A percentile compares a stretch with the other conserved stretches of the same genome.
Evolutionary conservation across 1,140 invertebrate species (phyloP).

Genomic region (Apis laboriosa): DNA sequence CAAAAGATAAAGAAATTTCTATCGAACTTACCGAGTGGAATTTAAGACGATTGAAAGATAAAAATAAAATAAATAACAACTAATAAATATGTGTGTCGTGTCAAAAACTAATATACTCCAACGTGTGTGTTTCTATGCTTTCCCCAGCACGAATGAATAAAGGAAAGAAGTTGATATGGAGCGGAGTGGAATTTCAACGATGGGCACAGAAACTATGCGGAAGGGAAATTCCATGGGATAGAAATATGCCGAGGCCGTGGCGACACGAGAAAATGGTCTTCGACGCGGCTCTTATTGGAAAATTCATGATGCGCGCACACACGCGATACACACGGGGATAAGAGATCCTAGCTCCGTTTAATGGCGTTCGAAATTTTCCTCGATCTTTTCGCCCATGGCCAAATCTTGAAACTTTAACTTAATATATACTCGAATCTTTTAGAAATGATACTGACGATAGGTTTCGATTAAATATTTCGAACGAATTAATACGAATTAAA

Average conservation of each 20-base stretch:
- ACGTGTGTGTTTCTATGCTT: too few relatives aligned
- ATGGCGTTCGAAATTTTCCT: not conserved
- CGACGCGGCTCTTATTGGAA: constrained; percentile 59
- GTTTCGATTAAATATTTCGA: too few relatives aligned
- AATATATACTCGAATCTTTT: not conserved
- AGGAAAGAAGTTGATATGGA: constrained; percentile 55
- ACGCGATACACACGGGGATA: not conserved
- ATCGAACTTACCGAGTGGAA: too few relatives aligned
- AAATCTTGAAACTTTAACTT: too few relatives aligned
- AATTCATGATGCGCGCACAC: constrained; percentile 50
- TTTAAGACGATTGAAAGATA: too few relatives aligned
- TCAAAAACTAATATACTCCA: too few relatives aligned
- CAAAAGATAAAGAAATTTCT: too few relatives aligned
- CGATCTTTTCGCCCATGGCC: too few relatives aligned
- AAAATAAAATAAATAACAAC: too few relatives aligned
- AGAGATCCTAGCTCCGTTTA: constrained; percentile 9
- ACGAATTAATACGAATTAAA: too few relatives aligned
- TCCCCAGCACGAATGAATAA: not conserved
- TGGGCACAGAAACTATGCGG: constrained; percentile 62
- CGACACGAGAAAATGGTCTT: constrained; percentile 62
- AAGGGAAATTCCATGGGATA: constrained; percentile 63
- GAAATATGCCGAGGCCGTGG: constrained; percentile 55
- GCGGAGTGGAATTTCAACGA: constrained; percentile 59
- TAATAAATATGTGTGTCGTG: too few relatives aligned
- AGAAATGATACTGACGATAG: not conserved